Evolutionary conservation across 2,113 vertebrate genomes (phyloP), one percentile per base, ranked within the genome.

Genomic region (Seriola dumerili): DNA sequence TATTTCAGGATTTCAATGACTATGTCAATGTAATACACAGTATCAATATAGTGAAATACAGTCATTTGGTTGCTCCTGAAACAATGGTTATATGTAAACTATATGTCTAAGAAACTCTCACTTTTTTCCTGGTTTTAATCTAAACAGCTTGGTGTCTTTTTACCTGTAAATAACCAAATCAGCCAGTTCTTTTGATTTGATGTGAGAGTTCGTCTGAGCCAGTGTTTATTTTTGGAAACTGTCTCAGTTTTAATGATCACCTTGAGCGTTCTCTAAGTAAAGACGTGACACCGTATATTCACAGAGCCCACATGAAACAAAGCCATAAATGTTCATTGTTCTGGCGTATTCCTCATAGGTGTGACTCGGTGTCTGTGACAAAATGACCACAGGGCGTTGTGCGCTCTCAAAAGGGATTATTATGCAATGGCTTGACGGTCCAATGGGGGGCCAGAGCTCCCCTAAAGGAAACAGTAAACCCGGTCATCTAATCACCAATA

Each of bases 311-410:
- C 66, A 66, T 65, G 68, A 85, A 85, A 88, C 62, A 73, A 48
- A 76, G 70, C 54, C 76, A 76, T 40, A 68, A 38, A 78, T 68
- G 71, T 67, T 23, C 50, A 50, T 86, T 90, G 85, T 91, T 44
- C 16, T 10, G 2, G 19, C 4, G 14, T 69, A 34, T 68, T 79
- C 68, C 42, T 91, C 57, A 42, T 63, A 83, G 83, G 82, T 85
- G 82, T 80, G 72, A 88, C 85, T 82, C 23, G 57, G 81, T 84
- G 73, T 89, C 83, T 58, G 65, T 85, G 85, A 91, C 84, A 85
- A 34, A 83, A 80, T 70, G 76, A 72, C 85, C 76, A 4, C 77
- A 61, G 85, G 86, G 63, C 44, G 36, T 83, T 85, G 32, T 71
- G 78, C 6, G 21, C 21, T 80, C 79, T 78, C 55, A 81, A 78